phyloP scores from a whole-genome alignment of 92 coral and sea anemone species.

The Virgularia gustaviana region DNA sequence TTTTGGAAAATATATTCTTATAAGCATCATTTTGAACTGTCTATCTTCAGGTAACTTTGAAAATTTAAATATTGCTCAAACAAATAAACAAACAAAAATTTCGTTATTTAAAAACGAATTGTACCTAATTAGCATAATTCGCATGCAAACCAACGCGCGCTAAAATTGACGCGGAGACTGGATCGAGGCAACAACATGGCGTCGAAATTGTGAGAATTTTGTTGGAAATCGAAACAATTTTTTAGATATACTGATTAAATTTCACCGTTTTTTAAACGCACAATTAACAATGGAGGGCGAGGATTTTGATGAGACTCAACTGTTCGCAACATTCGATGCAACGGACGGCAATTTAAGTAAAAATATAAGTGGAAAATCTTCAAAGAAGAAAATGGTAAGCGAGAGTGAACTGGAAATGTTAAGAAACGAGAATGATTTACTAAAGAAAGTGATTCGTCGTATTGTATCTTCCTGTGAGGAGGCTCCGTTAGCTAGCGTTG shows the following conservation, averaged over 20 bases:
- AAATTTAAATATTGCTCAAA: too few relatives aligned
- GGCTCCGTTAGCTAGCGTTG: constrained; percentile 19
- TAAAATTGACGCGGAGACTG: neutral
- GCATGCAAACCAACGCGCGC: neutral
- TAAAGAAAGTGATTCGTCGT: constrained; percentile 52
- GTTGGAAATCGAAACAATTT: too few relatives aligned
- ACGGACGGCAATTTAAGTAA: constrained; percentile 27
- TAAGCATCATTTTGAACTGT: too few relatives aligned
- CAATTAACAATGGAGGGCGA: constrained; percentile 19
- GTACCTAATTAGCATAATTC: neutral
- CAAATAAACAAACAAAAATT: too few relatives aligned
- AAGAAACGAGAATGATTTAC: constrained; percentile 64
- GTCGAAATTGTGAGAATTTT: neutral
- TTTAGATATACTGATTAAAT: too few relatives aligned
- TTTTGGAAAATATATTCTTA: too few relatives aligned
- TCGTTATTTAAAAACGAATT: too few relatives aligned
- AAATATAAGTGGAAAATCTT: constrained; percentile 11
- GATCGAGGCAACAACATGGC: constrained; percentile 18
- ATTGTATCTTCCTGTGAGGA: constrained; percentile 8
- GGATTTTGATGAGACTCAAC: constrained; percentile 68
- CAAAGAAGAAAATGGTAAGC: constrained; percentile 25
- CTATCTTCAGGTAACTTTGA: too few relatives aligned
- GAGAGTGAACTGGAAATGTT: constrained; percentile 41
- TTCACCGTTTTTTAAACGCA: neutral
- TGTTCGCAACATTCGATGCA: constrained; percentile 73